These are phyloP conservation scores for Nothoprocta perdicaria DNA, from an alignment of 2,113 vertebrate species.

Conservation along the genomic window DNA sequence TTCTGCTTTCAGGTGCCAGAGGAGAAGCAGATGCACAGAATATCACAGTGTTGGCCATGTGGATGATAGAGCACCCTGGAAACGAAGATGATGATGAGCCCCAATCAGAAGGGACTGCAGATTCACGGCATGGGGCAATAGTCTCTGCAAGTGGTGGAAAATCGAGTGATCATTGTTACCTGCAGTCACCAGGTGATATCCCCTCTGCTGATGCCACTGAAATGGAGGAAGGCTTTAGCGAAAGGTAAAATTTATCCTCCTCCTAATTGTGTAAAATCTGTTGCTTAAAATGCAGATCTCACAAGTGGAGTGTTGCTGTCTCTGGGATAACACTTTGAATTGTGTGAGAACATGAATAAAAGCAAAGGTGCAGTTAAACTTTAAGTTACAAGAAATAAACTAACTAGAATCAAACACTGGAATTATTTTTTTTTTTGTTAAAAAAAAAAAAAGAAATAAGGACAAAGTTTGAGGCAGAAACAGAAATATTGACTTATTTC, in stretches of 20 bases:
- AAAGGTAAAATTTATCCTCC: slow-evolving; percentile 80
- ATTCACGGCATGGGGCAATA: slow-evolving; percentile 77
- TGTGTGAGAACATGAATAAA: not conserved
- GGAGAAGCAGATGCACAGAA: slow-evolving; percentile 97
- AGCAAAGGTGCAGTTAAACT: not conserved
- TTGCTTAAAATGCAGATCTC: not conserved
- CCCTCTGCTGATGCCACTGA: slow-evolving; percentile 89
- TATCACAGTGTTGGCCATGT: slow-evolving; percentile 97
- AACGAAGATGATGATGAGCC: slow-evolving; percentile 90
- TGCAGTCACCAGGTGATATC: slow-evolving; percentile 89
- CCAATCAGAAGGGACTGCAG: slow-evolving; percentile 76
- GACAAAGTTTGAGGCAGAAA: not conserved
- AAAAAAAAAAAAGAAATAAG: not conserved
- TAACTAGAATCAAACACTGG: not conserved
- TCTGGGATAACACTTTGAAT: not conserved
- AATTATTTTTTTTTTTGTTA: not conserved
- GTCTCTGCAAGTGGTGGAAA: slow-evolving; percentile 83
- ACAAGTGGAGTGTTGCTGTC: not conserved
- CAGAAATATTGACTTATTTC: not conserved
- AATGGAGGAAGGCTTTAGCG: slow-evolving; percentile 94
- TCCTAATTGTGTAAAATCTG: not conserved
- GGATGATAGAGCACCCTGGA: slow-evolving; percentile 97
- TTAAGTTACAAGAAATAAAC: not conserved
- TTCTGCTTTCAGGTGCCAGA: slow-evolving; percentile 82
- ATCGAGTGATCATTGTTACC: slow-evolving; percentile 84